These are phyloP conservation scores for Orthosia gracilis DNA, from an alignment of 2,888 invertebrate genomes.

Conservation along the genomic window DNA sequence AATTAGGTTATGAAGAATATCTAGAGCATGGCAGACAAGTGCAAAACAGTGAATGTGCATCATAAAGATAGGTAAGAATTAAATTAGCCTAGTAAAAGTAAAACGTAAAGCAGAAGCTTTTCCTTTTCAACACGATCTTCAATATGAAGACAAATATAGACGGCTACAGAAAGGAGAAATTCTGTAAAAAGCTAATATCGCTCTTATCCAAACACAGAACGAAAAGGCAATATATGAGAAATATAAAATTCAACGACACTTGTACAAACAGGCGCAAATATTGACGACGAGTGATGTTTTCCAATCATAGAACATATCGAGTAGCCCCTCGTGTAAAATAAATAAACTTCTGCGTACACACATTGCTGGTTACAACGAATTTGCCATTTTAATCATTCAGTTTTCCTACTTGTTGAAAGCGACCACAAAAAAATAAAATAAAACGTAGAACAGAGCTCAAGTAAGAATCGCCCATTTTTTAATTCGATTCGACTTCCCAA, in stretches of 20 bases:
- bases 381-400: not conserved
- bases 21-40: not conserved
- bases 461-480: no score
- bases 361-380: not conserved
- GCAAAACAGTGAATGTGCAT: not conserved
- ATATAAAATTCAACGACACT: constrained; percentile 33
- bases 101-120: not conserved
- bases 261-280: constrained; percentile 39
- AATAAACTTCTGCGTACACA: constrained; percentile 18
- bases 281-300: constrained; percentile 42
- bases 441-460: not conserved
- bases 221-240: constrained; percentile 31
- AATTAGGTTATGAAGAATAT: not conserved
- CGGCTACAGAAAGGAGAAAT: constrained; percentile 9
- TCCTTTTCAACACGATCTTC: not conserved
- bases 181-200: constrained; percentile 27
- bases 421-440: no score
- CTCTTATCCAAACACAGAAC: constrained; percentile 18
- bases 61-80: not conserved
- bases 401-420: no score
- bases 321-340: constrained; percentile 17
- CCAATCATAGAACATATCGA: constrained; percentile 35
- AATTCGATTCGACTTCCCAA: no score
- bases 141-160: constrained; percentile 30
- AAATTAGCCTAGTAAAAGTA: not conserved